Percentiles rank a stretch among this genome's conserved stretches.
phyloP scores from a whole-genome alignment of 2,888 invertebrate species.

The Spilosoma lubricipeda region DNA sequence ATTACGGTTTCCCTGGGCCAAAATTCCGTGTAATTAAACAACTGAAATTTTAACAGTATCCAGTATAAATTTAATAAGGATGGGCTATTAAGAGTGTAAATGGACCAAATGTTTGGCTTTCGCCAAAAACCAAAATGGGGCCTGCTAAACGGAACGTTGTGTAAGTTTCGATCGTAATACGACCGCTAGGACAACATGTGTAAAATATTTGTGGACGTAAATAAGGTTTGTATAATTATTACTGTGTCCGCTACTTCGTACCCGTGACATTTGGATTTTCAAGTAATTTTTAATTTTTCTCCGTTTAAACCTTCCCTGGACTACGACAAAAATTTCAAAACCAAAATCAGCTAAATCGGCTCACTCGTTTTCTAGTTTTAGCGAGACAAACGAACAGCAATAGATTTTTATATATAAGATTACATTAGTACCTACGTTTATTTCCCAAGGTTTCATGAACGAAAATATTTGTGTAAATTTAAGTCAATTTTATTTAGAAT shows the following conservation, averaged over 20 bases:
- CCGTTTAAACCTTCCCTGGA: too few species aligned
- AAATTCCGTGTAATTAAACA: conserved; percentile 83
- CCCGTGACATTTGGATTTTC: too few species aligned
- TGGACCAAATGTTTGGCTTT: conserved; percentile 79
- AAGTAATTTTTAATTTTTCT: too few species aligned
- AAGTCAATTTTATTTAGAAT: conserved; percentile 3
- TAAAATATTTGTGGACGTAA: conserved; percentile 28
- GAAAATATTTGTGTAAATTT: conserved; percentile 1
- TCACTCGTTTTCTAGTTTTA: too few species aligned
- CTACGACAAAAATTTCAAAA: too few species aligned
- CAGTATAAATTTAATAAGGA: conserved; percentile 84
- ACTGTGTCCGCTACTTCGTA: too few species aligned
- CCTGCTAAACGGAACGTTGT: conserved; percentile 60
- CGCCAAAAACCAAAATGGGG: conserved; percentile 82
- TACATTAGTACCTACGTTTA: too few species aligned
- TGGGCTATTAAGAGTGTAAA: conserved; percentile 79
- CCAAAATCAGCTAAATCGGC: too few species aligned
- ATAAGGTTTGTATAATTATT: conserved; percentile 25
- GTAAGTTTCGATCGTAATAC: conserved; percentile 63
- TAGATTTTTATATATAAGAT: too few species aligned
- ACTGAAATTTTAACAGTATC: conserved; percentile 82
- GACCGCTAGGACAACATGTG: conserved; percentile 37
- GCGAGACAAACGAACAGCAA: too few species aligned
- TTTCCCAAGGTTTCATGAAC: conserved; percentile 3
- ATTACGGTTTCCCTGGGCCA: conserved; percentile 75